These are phyloP conservation scores for Nymphalis c-album DNA, from an alignment of 2,888 invertebrate genomes.

Conservation along the genomic window DNA sequence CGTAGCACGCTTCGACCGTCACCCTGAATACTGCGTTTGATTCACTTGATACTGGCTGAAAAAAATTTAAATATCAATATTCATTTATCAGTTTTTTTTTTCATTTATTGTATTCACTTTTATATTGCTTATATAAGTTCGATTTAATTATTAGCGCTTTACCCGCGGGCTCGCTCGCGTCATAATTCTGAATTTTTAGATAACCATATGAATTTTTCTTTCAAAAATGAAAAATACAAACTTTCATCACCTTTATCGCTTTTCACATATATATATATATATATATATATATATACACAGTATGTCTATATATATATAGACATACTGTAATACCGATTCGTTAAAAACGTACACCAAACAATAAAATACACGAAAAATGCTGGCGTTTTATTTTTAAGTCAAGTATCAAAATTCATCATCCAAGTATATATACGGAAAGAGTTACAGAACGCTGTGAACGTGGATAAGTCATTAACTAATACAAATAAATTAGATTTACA, in stretches of 20 bases:
- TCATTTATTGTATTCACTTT: neutral
- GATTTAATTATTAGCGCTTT: too few species aligned
- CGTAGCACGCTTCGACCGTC: constrained; percentile 62
- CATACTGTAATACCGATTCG: too few species aligned
- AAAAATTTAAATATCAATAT: neutral
- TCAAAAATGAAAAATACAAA: too few species aligned
- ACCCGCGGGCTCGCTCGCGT: too few species aligned
- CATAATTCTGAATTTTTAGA: too few species aligned
- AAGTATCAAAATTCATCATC: constrained; percentile 55
- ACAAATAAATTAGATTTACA: constrained; percentile 81
- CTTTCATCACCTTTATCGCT: too few species aligned
- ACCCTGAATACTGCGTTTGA: constrained; percentile 30
- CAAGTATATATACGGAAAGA: constrained; percentile 56
- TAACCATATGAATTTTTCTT: too few species aligned
- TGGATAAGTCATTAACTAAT: constrained; percentile 81
- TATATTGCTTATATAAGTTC: neutral
- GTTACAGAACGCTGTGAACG: constrained; percentile 64
- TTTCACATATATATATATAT: too few species aligned
- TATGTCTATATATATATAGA: too few species aligned
- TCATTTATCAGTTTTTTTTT: neutral
- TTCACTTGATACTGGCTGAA: constrained; percentile 32
- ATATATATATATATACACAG: too few species aligned
- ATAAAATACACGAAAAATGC: too few species aligned
- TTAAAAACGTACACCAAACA: too few species aligned
- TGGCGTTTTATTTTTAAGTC: neutral